Evolutionary conservation across 2,888 invertebrate species (phyloP).

Genomic region (Pristionchus maxplancki): DNA sequence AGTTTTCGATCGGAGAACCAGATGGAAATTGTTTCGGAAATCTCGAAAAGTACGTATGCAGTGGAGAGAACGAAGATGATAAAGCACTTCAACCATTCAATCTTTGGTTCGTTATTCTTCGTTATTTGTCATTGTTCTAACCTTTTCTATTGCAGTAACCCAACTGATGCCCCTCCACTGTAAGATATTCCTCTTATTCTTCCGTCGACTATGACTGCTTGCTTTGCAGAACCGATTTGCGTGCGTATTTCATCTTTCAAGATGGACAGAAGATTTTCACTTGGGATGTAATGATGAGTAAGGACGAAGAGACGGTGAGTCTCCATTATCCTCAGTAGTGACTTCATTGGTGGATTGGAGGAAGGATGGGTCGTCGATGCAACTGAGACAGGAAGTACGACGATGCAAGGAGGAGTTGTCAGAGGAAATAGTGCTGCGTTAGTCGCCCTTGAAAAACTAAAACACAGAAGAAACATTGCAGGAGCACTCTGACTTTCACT

Average conservation of each 20-base stretch:
- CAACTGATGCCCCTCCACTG: not conserved
- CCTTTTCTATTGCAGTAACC: not conserved
- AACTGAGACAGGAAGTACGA: constrained; percentile 7
- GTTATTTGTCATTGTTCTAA: not conserved
- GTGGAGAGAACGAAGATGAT: not conserved
- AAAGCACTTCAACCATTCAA: not conserved
- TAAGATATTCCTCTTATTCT: not conserved
- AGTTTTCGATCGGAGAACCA: not conserved
- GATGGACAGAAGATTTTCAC: not conserved
- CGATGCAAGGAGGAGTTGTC: not conserved
- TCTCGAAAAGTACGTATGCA: not conserved
- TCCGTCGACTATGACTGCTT: not conserved
- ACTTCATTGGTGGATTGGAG: not conserved
- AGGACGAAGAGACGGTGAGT: constrained; percentile 3
- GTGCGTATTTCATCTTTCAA: not conserved
- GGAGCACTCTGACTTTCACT: not conserved
- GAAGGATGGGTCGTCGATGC: constrained; percentile 22
- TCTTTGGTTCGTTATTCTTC: not conserved
- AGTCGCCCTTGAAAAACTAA: not conserved
- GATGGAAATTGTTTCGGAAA: not conserved
- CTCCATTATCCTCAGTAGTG: not conserved
- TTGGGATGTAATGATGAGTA: constrained; percentile 21
- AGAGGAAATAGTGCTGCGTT: constrained; percentile 14
- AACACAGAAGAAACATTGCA: not conserved
- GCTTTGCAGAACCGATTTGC: not conserved